Conservation (phyloP, 2,113 vertebrate genomes). For the Lampris incognitus region DNA sequence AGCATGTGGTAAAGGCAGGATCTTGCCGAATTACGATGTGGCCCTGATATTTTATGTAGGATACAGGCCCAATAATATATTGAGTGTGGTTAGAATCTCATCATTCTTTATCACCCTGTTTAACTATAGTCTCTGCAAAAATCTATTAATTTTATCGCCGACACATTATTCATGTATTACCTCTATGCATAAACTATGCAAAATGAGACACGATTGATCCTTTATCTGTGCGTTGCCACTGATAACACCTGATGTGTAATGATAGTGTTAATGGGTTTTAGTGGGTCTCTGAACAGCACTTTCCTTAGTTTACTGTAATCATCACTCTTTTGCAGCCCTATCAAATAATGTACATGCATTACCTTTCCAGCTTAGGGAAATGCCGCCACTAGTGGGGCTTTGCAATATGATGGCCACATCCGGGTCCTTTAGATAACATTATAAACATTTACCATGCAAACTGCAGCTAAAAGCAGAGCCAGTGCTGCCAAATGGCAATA, state of each 20-base stretch:
- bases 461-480: constrained; percentile 63
- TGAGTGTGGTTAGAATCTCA: constrained; percentile 35
- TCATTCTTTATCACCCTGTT: constrained; percentile 65
- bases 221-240: constrained; percentile 57
- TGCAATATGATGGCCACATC: constrained; percentile 42
- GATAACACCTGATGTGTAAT: constrained; percentile 55
- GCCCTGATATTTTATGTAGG: constrained; percentile 66
- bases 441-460: constrained; percentile 58
- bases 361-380: constrained; percentile 42
- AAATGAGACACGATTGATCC: constrained; percentile 57
- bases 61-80: constrained; percentile 60
- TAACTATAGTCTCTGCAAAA: constrained; percentile 58
- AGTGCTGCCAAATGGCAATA: constrained; percentile 74
- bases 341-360: constrained; percentile 63
- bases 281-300: constrained; percentile 50
- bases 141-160: constrained; percentile 73
- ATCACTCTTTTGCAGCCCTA: constrained; percentile 43
- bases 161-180: constrained; percentile 59
- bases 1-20: constrained; percentile 2
- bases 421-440: constrained; percentile 44
- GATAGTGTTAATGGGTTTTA: constrained; percentile 40
- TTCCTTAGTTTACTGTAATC: constrained; percentile 42
- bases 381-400: constrained; percentile 33
- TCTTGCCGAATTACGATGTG: constrained; percentile 60
- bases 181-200: constrained; percentile 45